Conservation (phyloP, 2,888 invertebrate species). For the Lobophora halterata region DNA sequence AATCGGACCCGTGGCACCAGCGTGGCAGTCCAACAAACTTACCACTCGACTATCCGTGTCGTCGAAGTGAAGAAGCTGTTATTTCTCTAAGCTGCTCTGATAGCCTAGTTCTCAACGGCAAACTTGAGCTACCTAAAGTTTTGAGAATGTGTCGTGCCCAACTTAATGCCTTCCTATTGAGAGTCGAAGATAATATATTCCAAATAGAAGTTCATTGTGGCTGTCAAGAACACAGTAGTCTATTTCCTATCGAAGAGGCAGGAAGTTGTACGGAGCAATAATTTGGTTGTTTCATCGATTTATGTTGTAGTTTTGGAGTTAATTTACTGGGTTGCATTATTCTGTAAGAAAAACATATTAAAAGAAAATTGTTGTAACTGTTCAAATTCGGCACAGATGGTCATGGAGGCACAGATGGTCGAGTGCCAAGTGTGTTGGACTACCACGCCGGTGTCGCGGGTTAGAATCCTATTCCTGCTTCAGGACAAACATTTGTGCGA, state of each 20-base stretch:
- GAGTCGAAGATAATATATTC: constrained; percentile 50
- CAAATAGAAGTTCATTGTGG: constrained; percentile 30
- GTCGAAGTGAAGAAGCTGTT: constrained; percentile 2
- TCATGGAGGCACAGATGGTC: too few species aligned
- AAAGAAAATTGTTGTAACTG: constrained; percentile 2
- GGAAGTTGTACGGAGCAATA: constrained; percentile 3
- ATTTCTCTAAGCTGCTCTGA: constrained; percentile 32
- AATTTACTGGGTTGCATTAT: constrained; percentile 1
- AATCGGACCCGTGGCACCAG: too few species aligned
- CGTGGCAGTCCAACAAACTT: too few species aligned
- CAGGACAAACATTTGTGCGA: too few species aligned
- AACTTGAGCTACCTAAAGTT: constrained; percentile 53
- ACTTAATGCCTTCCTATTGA: constrained; percentile 51
- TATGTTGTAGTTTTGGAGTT: constrained; percentile 3
- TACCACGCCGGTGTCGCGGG: too few species aligned
- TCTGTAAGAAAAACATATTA: background rate
- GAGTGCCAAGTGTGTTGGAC: too few species aligned
- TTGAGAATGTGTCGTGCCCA: constrained; percentile 56
- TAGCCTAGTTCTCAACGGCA: constrained; percentile 59
- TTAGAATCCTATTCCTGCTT: too few species aligned
- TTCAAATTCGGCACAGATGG: too few species aligned
- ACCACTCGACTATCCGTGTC: too few species aligned
- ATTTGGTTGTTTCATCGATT: constrained; percentile 10
- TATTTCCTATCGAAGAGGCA: constrained; percentile 24
- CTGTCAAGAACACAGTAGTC: constrained; percentile 29